phyloP scores from a whole-genome alignment of 1,140 invertebrate species.

The Zeugodacus cucurbitae region DNA sequence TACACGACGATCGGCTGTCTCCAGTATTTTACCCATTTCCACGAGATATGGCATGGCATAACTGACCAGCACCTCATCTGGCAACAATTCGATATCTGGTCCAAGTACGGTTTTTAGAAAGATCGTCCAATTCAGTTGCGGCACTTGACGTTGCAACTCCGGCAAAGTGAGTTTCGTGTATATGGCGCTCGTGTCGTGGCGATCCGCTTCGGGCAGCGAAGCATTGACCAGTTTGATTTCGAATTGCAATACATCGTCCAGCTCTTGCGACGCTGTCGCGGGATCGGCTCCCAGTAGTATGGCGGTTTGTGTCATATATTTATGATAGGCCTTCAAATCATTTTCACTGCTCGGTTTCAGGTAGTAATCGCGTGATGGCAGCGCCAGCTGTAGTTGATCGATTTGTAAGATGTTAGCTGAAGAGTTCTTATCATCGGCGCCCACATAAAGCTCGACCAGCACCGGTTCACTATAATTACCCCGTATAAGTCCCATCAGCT shows the following conservation, averaged over 20 bases:
- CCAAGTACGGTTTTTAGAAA: conserved; percentile 80
- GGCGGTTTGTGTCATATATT: conserved; percentile 82
- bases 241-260: conserved; percentile 77
- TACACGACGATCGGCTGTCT: conserved; percentile 74
- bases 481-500: conserved; percentile 75
- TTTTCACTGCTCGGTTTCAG: conserved; percentile 75
- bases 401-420: conserved; percentile 87
- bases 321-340: conserved; percentile 78
- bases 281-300: conserved; percentile 78
- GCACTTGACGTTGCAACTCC: conserved; percentile 75
- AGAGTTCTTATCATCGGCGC: conserved; percentile 87
- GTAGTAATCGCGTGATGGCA: conserved; percentile 86
- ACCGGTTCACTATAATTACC: conserved; percentile 80
- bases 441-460: conserved; percentile 83
- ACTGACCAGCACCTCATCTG: conserved; percentile 79
- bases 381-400: conserved; percentile 82
- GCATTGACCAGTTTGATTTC: conserved; percentile 84
- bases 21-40: conserved; percentile 80
- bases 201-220: conserved; percentile 81
- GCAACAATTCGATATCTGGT: conserved; percentile 69
- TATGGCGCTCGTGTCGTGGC: conserved; percentile 83
- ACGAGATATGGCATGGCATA: conserved; percentile 84
- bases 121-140: conserved; percentile 81
- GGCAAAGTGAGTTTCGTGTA: conserved; percentile 78
- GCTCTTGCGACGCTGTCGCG: conserved; percentile 72